A percentile compares a stretch with the other conserved stretches of the same genome.
Evolutionary conservation across 2,797 vertebrate species (phyloP).

Genomic region (Balearica regulorum): DNA sequence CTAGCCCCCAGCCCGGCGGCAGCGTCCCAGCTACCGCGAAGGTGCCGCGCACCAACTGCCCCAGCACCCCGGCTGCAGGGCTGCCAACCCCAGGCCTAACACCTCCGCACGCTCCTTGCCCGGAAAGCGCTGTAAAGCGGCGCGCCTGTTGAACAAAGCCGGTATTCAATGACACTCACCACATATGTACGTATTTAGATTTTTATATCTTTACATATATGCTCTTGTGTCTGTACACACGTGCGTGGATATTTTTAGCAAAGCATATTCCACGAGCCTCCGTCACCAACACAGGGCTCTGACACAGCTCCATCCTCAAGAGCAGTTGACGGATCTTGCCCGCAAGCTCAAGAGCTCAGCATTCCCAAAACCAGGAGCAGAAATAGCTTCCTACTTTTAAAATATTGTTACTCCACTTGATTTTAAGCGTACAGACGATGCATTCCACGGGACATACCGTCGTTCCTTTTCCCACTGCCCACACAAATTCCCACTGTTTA

Average conservation of each 20-base stretch:
- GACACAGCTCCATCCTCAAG: neutral
- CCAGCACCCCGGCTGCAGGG: too few species aligned
- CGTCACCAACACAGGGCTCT: neutral
- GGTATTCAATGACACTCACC: accelerated
- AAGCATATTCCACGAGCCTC: neutral
- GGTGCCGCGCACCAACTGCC: accelerated
- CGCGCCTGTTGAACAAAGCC: neutral
- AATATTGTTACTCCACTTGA: neutral
- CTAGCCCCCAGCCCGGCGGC: too few species aligned
- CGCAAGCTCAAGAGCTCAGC: neutral
- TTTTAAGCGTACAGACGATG: neutral
- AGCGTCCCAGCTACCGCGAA: neutral
- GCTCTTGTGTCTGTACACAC: accelerated
- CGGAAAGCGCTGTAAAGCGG: accelerated
- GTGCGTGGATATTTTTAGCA: neutral
- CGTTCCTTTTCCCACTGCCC: conserved; percentile 20
- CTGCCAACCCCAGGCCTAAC: accelerated
- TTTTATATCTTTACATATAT: accelerated
- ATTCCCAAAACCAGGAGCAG: neutral
- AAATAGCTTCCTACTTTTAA: neutral
- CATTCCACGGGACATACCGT: neutral
- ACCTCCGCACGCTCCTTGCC: accelerated
- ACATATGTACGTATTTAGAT: accelerated
- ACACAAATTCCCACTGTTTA: conserved; percentile 23
- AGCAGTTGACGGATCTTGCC: neutral